Evolutionary conservation across 2,888 invertebrate genomes (phyloP).

Genomic region (Cantharis rustica): DNA sequence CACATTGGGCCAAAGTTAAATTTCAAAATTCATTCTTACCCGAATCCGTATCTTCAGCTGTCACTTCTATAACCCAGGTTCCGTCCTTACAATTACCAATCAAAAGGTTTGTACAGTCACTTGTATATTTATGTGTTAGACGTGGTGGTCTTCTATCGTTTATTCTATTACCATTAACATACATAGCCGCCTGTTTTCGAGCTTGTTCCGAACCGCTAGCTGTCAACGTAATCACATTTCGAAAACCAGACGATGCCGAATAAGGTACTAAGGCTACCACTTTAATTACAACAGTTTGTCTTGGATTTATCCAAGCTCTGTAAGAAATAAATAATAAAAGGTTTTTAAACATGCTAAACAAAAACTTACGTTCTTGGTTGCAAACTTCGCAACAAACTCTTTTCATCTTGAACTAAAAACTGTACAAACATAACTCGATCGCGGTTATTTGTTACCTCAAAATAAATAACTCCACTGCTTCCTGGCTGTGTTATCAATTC

Average conservation of each 20-base stretch:
- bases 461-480: slow-evolving; percentile 59
- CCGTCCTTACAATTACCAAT: slow-evolving; percentile 65
- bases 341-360: background rate
- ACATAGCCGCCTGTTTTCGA: slow-evolving; percentile 55
- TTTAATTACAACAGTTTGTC: slow-evolving; percentile 65
- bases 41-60: slow-evolving; percentile 68
- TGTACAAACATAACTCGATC: slow-evolving; percentile 60
- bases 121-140: slow-evolving; percentile 51
- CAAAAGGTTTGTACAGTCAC: slow-evolving; percentile 52
- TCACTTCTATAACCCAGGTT: slow-evolving; percentile 72
- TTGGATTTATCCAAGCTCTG: slow-evolving; percentile 57
- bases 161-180: slow-evolving; percentile 47
- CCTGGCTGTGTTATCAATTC: slow-evolving; percentile 55
- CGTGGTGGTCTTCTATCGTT: slow-evolving; percentile 43
- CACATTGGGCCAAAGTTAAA: background rate
- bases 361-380: slow-evolving; percentile 60
- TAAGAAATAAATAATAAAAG: background rate
- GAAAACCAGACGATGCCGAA: slow-evolving; percentile 58
- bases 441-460: slow-evolving; percentile 75
- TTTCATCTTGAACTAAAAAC: slow-evolving; percentile 66
- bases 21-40: slow-evolving; percentile 55
- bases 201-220: slow-evolving; percentile 56
- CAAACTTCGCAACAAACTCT: slow-evolving; percentile 62
- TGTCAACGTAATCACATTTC: slow-evolving; percentile 68
- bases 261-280: slow-evolving; percentile 50